Percentiles rank a stretch among this genome's conserved stretches.
These are phyloP conservation scores for Argynnis bischoffii DNA, from an alignment of 2,888 invertebrate genomes.

Conservation along the genomic window DNA sequence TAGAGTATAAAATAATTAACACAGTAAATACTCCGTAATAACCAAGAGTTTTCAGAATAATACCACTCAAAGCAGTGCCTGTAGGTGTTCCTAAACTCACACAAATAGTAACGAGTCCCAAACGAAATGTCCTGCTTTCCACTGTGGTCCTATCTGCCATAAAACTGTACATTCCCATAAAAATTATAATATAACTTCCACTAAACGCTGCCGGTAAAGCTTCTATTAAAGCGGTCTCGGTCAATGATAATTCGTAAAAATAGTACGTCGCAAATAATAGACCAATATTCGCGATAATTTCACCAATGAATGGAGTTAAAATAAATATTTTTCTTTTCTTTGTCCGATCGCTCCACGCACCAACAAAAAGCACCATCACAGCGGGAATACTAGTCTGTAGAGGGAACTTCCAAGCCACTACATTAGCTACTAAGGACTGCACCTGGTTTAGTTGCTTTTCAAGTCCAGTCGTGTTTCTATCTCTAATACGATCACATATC, in stretches of 20 bases:
- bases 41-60: conserved; percentile 68
- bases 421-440: conserved; percentile 76
- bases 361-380: conserved; percentile 80
- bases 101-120: conserved; percentile 83
- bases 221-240: conserved; percentile 79
- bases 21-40: conserved; percentile 76
- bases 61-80: conserved; percentile 79
- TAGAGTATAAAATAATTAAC: conserved; percentile 57
- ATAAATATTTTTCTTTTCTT: conserved; percentile 83
- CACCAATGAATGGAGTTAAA: conserved; percentile 80
- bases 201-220: conserved; percentile 82
- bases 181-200: conserved; percentile 83
- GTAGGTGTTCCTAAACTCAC: conserved; percentile 77
- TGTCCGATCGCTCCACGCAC: conserved; percentile 84
- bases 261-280: conserved; percentile 81
- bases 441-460: conserved; percentile 69
- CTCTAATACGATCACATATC: conserved; percentile 76
- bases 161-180: conserved; percentile 84
- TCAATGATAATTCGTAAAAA: conserved; percentile 77
- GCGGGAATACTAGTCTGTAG: conserved; percentile 83
- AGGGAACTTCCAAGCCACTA: conserved; percentile 83
- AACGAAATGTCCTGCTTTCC: conserved; percentile 84
- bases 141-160: conserved; percentile 83
- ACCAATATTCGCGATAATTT: conserved; percentile 78
- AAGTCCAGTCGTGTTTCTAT: conserved; percentile 69